Evolutionary conservation across 2,888 invertebrate species (phyloP).

Genomic region (Volucella bombylans): DNA sequence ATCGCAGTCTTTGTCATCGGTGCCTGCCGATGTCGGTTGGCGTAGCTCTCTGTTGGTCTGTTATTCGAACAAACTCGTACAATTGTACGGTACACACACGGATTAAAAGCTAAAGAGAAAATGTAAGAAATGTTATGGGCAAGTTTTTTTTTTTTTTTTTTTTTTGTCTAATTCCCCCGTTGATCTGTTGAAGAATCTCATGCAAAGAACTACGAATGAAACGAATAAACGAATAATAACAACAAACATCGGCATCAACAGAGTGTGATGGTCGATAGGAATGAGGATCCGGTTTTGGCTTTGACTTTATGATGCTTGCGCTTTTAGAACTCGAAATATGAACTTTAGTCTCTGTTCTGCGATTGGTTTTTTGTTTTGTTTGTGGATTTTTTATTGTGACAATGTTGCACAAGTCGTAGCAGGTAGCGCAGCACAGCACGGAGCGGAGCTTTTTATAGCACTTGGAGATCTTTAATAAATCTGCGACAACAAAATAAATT

Average conservation of each 20-base stretch:
- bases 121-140: conserved; percentile 53
- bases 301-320: conserved; percentile 23
- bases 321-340: conserved; percentile 45
- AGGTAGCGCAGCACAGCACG: conserved; percentile 32
- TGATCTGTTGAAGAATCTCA: conserved; percentile 26
- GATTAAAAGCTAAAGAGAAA: conserved; percentile 62
- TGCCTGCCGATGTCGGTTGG: background rate
- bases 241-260: conserved; percentile 15
- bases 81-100: conserved; percentile 42
- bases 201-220: conserved; percentile 22
- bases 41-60: conserved; percentile 36
- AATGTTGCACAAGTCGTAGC: conserved; percentile 39
- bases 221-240: no score
- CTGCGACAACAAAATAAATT: no score
- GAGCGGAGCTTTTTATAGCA: no score
- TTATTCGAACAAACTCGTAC: conserved; percentile 11
- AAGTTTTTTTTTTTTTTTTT: conserved; percentile 44
- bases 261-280: conserved; percentile 54
- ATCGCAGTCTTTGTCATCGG: conserved; percentile 29
- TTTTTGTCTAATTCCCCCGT: conserved; percentile 55
- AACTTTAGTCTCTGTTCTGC: conserved; percentile 26
- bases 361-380: conserved; percentile 43
- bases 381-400: conserved; percentile 28
- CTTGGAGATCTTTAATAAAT: no score
- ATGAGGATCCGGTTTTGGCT: conserved; percentile 66